These are phyloP conservation scores for Aphelocoma coerulescens DNA, from an alignment of 2,113 vertebrate species.

Conservation along the genomic window DNA sequence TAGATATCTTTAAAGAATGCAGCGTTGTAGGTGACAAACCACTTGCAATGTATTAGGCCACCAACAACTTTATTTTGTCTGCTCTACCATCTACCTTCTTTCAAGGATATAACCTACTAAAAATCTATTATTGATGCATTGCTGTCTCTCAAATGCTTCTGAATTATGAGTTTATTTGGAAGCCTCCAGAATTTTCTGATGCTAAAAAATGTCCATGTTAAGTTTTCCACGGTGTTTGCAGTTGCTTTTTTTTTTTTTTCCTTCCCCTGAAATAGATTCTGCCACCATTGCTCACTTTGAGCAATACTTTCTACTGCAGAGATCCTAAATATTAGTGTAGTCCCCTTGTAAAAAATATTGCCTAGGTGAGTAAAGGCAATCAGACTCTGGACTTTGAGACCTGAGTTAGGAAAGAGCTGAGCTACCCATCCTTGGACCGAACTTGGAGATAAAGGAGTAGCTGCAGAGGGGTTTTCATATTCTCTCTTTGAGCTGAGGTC, in stretches of 20 bases:
- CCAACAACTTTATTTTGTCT: slow-evolving; percentile 52
- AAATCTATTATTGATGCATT: not conserved
- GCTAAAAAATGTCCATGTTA: not conserved
- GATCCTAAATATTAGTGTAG: not conserved
- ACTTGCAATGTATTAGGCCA: slow-evolving; percentile 48
- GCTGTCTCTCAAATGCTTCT: not conserved
- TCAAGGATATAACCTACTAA: slow-evolving; percentile 7
- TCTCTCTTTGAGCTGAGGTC: not conserved
- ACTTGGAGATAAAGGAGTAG: not conserved
- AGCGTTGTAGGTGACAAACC: slow-evolving; percentile 66
- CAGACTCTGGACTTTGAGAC: not conserved
- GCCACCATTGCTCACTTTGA: not conserved
- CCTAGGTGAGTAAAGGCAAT: not conserved
- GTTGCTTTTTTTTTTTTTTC: not conserved
- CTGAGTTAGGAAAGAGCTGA: not conserved
- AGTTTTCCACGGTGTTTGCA: not conserved
- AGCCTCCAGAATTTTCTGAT: not conserved
- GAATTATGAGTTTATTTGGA: slow-evolving; percentile 4
- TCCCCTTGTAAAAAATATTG: not conserved
- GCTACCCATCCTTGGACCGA: not conserved
- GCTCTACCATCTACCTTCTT: not conserved
- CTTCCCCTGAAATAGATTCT: not conserved
- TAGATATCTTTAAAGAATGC: slow-evolving; percentile 67
- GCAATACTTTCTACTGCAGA: not conserved
- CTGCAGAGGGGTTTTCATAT: not conserved